Percentiles rank a stretch among this genome's conserved stretches.
Conservation (phyloP, 1,140 invertebrate genomes). For the Danaus melanippus region DNA sequence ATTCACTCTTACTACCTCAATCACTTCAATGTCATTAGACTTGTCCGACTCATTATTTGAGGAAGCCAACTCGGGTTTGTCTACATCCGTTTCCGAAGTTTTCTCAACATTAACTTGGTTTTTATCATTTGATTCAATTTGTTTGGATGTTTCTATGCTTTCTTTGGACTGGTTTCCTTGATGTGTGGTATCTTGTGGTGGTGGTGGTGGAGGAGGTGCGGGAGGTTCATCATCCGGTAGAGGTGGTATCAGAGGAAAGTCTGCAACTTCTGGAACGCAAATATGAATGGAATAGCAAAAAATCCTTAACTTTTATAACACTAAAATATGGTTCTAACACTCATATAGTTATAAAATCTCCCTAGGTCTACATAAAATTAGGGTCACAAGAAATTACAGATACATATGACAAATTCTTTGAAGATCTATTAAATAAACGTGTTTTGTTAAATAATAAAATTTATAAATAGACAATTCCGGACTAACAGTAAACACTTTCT, state of each 20-base stretch:
- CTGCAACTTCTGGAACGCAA: constrained; percentile 35
- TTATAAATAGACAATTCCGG: background rate
- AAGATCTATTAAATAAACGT: too few relatives aligned
- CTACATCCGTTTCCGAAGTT: constrained; percentile 7
- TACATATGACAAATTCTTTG: background rate
- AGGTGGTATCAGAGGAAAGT: constrained; percentile 70
- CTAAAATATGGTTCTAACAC: constrained; percentile 1
- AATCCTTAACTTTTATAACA: background rate
- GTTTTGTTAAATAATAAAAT: constrained; percentile 5
- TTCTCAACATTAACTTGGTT: constrained; percentile 4
- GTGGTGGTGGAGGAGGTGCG: constrained; percentile 47
- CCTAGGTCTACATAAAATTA: too few relatives aligned
- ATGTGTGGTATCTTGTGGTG: constrained; percentile 19
- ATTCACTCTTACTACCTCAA: constrained; percentile 31
- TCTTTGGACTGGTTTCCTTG: constrained; percentile 2
- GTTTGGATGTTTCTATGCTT: constrained; percentile 2
- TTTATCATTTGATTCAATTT: constrained; percentile 6
- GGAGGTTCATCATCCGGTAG: constrained; percentile 68
- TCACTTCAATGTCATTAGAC: constrained; percentile 24
- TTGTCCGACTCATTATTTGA: background rate
- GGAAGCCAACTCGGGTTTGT: constrained; percentile 10
- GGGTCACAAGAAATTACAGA: too few relatives aligned
- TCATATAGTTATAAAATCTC: too few relatives aligned
- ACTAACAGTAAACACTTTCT: too few relatives aligned
- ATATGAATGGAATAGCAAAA: background rate